phyloP scores from a whole-genome alignment of 2,888 invertebrate species.

The Strigamia crassipes region DNA sequence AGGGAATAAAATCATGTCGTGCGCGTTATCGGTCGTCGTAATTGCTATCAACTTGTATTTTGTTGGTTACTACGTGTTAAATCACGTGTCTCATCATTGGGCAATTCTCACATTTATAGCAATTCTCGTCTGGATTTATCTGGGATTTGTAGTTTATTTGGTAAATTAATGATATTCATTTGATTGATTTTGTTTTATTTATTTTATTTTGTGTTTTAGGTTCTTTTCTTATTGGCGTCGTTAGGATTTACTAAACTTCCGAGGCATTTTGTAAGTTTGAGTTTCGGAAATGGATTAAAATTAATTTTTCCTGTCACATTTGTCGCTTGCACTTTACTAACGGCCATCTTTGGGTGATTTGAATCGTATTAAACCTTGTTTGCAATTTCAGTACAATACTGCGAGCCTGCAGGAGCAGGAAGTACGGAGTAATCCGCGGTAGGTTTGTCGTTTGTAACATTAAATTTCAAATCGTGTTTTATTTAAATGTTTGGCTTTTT shows the following conservation, averaged over 20 bases:
- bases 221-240: background rate
- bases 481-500: too few species aligned
- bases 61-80: conserved; percentile 57
- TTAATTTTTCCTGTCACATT: background rate
- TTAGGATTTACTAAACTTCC: background rate
- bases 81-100: conserved; percentile 59
- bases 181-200: background rate
- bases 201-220: background rate
- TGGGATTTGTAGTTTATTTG: conserved; percentile 74
- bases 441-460: background rate
- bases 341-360: too few species aligned
- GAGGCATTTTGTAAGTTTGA: background rate
- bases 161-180: conserved; percentile 22
- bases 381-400: background rate
- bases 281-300: too few species aligned
- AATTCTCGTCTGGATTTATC: conserved; percentile 69
- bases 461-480: too few species aligned
- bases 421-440: background rate
- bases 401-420: conserved; percentile 3
- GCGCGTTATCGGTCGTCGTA: conserved; percentile 58
- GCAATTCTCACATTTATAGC: conserved; percentile 60
- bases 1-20: conserved; percentile 58
- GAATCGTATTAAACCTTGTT: background rate
- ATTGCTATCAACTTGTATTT: conserved; percentile 62
- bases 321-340: background rate